Percentiles rank a stretch among this genome's conserved stretches.
Evolutionary conservation across 1,140 invertebrate genomes (phyloP).

Genomic region (Euura saliciscinereae): DNA sequence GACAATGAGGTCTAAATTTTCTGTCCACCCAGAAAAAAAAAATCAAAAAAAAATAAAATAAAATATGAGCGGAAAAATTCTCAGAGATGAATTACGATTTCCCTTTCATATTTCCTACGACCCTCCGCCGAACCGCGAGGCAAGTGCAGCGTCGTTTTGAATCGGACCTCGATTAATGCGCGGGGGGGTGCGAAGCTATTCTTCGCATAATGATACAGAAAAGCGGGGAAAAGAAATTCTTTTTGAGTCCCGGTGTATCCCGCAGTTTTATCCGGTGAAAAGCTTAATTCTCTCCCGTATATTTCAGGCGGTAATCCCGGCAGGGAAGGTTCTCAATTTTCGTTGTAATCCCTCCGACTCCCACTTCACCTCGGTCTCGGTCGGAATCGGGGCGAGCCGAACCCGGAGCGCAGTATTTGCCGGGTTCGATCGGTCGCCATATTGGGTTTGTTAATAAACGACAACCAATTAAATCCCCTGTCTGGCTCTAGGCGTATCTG

Average conservation of each 20-base stretch:
- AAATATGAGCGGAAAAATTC: no score
- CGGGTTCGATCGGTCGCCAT: background rate
- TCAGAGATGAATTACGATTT: no score
- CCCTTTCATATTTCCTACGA: no score
- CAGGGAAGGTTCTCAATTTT: background rate
- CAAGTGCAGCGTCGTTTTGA: no score
- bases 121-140: no score
- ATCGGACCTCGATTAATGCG: no score
- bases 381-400: background rate
- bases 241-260: background rate
- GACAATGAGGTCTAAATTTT: no score
- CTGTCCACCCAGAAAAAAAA: no score
- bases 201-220: background rate
- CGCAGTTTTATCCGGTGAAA: background rate
- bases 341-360: background rate
- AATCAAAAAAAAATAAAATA: no score
- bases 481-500: background rate
- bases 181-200: no score
- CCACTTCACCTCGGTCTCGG: background rate
- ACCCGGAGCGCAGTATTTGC: background rate
- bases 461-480: background rate
- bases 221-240: background rate
- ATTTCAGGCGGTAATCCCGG: background rate
- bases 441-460: constrained; percentile 7
- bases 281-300: constrained; percentile 5